phyloP scores from a whole-genome alignment of 2,888 invertebrate species.

The Patella ulyssiponensis region DNA sequence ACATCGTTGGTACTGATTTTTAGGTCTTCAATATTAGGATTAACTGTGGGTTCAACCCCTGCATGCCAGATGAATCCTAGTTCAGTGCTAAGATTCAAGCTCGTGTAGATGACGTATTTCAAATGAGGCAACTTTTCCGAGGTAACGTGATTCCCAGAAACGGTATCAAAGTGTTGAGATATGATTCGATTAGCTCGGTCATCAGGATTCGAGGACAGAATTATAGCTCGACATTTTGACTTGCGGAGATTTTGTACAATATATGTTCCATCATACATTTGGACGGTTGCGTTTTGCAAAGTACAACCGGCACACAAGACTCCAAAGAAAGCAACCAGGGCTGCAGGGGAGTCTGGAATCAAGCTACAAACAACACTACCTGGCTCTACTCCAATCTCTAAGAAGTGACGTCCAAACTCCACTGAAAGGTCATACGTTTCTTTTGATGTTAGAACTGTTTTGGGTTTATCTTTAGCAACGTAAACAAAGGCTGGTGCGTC shows the following conservation, averaged over 20 bases:
- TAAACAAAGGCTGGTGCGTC: conserved; percentile 10
- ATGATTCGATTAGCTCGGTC: not conserved
- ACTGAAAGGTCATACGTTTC: not conserved
- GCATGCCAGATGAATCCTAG: not conserved
- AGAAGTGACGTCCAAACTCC: conserved; percentile 1
- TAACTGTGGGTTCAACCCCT: not conserved
- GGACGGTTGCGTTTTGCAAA: not conserved
- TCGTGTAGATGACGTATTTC: not conserved
- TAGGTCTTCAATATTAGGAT: not conserved
- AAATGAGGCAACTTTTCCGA: not conserved
- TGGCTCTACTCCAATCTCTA: not conserved
- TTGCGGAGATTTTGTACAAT: conserved; percentile 4
- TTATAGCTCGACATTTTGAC: not conserved
- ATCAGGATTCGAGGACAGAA: not conserved
- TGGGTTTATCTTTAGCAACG: not conserved
- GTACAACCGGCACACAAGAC: conserved; percentile 8
- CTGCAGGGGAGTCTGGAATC: conserved; percentile 17
- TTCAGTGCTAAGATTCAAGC: no score
- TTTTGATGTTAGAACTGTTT: conserved; percentile 1
- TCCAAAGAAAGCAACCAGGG: conserved; percentile 12
- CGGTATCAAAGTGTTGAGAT: not conserved
- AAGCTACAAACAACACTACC: conserved; percentile 14
- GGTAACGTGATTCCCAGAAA: not conserved
- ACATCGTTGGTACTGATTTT: not conserved
- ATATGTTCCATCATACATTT: conserved; percentile 14